phyloP scores from a whole-genome alignment of 2,797 vertebrate genomes.

The Sylvilagus floridanus region DNA sequence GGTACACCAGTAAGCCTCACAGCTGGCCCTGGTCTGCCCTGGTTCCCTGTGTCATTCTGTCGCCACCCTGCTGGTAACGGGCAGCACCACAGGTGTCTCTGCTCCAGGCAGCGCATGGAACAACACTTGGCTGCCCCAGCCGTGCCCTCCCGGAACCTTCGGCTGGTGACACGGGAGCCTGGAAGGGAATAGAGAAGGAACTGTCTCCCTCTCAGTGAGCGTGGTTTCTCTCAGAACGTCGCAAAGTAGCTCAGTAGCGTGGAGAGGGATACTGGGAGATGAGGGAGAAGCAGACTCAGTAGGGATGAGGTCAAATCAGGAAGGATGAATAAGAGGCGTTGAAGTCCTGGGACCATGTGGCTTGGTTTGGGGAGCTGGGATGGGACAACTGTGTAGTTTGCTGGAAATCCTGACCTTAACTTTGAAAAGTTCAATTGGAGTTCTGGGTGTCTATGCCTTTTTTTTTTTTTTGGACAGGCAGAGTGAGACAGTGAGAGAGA shows the following conservation, averaged over 20 bases:
- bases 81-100: neutral
- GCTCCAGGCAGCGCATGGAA: neutral
- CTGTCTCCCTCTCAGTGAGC: neutral
- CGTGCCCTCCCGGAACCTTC: neutral
- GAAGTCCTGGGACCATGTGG: neutral
- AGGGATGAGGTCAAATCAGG: neutral
- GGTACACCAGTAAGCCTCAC: neutral
- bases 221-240: neutral
- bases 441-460: neutral
- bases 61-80: neutral
- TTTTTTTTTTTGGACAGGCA: neutral
- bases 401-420: neutral
- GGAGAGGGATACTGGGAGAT: neutral
- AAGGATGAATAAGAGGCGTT: neutral
- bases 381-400: neutral
- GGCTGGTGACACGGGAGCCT: neutral
- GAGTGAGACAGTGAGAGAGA: too few relatives aligned
- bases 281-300: neutral
- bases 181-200: neutral
- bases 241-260: neutral
- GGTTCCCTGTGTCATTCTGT: neutral
- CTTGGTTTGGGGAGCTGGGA: neutral
- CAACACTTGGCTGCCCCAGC: neutral
- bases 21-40: neutral
- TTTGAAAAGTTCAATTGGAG: neutral